A percentile compares a stretch with the other conserved stretches of the same genome.
These are phyloP conservation scores for Pseudococcus viburni DNA, from an alignment of 2,888 invertebrate genomes.

Conservation along the genomic window DNA sequence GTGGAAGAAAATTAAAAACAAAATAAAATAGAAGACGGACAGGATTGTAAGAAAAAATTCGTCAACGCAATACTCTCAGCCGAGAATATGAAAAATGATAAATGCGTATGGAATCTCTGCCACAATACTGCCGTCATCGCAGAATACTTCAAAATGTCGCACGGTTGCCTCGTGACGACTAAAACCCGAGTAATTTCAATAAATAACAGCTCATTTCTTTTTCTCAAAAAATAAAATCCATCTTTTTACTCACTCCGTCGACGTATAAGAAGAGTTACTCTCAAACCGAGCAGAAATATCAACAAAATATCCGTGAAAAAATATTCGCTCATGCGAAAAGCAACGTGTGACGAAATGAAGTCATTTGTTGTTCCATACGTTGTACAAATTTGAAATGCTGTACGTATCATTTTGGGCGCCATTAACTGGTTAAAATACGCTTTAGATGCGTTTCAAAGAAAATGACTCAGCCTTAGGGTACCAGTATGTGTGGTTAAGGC, in stretches of 20 bases:
- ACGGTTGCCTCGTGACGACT: not conserved
- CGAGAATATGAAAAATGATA: not conserved
- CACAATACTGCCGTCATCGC: not conserved
- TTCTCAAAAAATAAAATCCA: not conserved
- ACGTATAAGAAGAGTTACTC: not conserved
- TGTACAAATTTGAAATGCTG: not conserved
- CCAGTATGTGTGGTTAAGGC: not conserved
- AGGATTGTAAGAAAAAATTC: conserved; percentile 9
- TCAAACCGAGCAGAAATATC: conserved; percentile 27
- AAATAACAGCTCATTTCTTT: not conserved
- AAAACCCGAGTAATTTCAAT: not conserved
- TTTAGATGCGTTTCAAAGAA: not conserved
- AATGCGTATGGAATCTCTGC: not conserved
- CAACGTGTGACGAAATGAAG: conserved; percentile 6
- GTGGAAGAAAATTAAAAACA: conserved; percentile 24
- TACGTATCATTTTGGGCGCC: not conserved
- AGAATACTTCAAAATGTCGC: not conserved
- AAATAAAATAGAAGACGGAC: not conserved
- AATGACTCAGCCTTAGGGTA: not conserved
- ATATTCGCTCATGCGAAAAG: conserved; percentile 9
- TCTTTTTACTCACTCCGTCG: not conserved
- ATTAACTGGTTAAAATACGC: conserved; percentile 23
- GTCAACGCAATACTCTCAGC: not conserved
- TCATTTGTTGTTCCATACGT: not conserved
- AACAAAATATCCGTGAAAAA: conserved; percentile 10